These are phyloP conservation scores for Lycopodina hypogea DNA, from an alignment of 37 sponge, comb jelly and placozoan genomes.

Conservation along the genomic window DNA sequence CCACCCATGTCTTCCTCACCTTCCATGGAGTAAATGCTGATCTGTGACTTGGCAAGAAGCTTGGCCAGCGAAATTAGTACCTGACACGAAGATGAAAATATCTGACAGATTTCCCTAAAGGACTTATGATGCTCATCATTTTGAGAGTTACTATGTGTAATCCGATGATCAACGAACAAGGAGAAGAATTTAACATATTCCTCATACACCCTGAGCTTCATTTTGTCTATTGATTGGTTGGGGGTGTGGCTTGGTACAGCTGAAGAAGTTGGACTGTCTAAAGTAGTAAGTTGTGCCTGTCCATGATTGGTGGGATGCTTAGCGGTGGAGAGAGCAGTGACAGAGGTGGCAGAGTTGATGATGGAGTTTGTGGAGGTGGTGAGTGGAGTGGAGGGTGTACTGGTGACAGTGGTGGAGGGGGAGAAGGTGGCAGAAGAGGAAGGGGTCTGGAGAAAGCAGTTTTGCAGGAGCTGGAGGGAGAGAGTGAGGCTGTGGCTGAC, in stretches of 20 bases:
- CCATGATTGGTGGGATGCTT: not conserved
- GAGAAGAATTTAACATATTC: constrained; percentile 17
- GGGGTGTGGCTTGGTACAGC: too few relatives aligned
- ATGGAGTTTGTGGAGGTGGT: too few relatives aligned
- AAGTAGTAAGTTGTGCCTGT: too few relatives aligned
- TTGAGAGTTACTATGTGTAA: not conserved
- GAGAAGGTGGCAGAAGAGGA: constrained; percentile 15
- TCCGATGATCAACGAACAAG: not conserved
- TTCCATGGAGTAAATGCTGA: not conserved
- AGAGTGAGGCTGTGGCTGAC: not conserved
- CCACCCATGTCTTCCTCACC: not conserved
- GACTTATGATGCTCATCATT: not conserved
- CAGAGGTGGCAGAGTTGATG: too few relatives aligned
- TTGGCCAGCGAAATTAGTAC: constrained; percentile 1
- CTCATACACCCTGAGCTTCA: not conserved
- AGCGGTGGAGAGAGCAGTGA: not conserved
- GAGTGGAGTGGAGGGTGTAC: not conserved
- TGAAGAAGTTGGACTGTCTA: too few relatives aligned
- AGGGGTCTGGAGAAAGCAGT: not conserved
- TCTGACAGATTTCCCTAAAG: not conserved
- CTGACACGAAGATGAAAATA: constrained; percentile 11
- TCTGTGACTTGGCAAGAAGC: not conserved
- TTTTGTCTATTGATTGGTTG: not conserved
- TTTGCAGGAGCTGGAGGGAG: not conserved
- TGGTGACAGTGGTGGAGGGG: not conserved